These are phyloP conservation scores for Taxidea taxus DNA, from an alignment of 2,113 vertebrate species.

Conservation along the genomic window DNA sequence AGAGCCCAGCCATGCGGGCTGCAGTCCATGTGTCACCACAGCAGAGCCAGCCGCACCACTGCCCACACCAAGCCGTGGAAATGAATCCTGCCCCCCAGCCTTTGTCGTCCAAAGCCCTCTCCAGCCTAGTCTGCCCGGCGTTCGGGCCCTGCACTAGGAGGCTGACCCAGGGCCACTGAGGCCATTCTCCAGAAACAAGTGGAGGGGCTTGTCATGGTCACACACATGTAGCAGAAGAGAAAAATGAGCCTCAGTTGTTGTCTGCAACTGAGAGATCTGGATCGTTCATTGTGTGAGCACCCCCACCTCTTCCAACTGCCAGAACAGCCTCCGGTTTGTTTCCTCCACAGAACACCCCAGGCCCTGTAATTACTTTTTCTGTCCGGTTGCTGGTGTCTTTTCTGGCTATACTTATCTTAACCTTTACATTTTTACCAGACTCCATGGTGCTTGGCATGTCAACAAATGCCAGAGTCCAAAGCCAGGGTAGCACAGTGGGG, in stretches of 20 bases:
- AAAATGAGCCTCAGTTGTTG: background rate
- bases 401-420: background rate
- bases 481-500: background rate
- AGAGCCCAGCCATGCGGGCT: fast-evolving
- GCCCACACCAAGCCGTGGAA: background rate
- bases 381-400: background rate
- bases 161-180: background rate
- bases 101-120: background rate
- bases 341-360: background rate
- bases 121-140: background rate
- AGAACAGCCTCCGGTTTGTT: background rate
- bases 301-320: background rate
- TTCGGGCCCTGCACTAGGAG: background rate
- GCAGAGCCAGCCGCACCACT: background rate
- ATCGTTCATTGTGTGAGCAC: background rate
- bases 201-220: background rate
- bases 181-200: background rate
- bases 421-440: background rate
- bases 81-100: background rate
- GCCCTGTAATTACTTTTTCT: background rate
- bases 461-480: background rate
- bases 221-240: background rate
- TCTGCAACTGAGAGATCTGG: background rate
- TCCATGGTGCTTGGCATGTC: background rate
- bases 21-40: no score